Percentiles rank a stretch among this genome's conserved stretches.
phyloP scores from a whole-genome alignment of 2,888 invertebrate species.

The Phyllotreta cruciferae region DNA sequence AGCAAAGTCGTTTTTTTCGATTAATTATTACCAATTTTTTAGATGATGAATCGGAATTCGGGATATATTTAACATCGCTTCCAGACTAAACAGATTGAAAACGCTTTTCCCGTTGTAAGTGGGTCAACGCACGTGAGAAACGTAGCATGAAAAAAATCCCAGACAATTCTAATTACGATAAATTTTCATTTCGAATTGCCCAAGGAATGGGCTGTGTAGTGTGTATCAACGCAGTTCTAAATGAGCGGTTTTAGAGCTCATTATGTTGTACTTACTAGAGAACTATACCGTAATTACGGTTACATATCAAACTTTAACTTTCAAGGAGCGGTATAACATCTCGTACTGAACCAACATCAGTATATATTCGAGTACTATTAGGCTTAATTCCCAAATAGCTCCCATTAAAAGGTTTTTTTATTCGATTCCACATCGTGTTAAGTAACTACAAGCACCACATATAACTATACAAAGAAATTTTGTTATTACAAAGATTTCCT shows the following conservation, averaged over 20 bases:
- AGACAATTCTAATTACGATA: conserved; percentile 14
- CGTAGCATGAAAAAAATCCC: conserved; percentile 11
- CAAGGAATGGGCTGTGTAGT: neutral
- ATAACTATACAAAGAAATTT: neutral
- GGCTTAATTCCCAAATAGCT: conserved; percentile 1
- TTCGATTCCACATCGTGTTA: too few relatives aligned
- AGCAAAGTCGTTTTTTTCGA: too few relatives aligned
- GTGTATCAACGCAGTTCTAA: conserved; percentile 11
- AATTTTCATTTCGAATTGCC: conserved; percentile 10
- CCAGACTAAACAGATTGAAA: too few relatives aligned
- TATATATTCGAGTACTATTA: conserved; percentile 10
- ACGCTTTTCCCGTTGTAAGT: neutral
- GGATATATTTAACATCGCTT: too few relatives aligned
- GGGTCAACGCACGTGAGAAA: conserved; percentile 14
- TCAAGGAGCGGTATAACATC: conserved; percentile 7
- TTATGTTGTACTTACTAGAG: conserved; percentile 8
- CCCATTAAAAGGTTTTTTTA: neutral
- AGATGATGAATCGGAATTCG: too few relatives aligned
- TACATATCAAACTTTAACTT: conserved; percentile 1
- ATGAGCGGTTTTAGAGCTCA: conserved; percentile 14
- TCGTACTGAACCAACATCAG: neutral
- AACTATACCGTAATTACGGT: conserved; percentile 13
- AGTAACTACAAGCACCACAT: too few relatives aligned
- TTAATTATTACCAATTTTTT: too few relatives aligned
- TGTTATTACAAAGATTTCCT: neutral